A percentile compares a stretch with the other conserved stretches of the same genome.
These are phyloP conservation scores for Nezara viridula DNA, from an alignment of 2,888 invertebrate species.

Conservation along the genomic window DNA sequence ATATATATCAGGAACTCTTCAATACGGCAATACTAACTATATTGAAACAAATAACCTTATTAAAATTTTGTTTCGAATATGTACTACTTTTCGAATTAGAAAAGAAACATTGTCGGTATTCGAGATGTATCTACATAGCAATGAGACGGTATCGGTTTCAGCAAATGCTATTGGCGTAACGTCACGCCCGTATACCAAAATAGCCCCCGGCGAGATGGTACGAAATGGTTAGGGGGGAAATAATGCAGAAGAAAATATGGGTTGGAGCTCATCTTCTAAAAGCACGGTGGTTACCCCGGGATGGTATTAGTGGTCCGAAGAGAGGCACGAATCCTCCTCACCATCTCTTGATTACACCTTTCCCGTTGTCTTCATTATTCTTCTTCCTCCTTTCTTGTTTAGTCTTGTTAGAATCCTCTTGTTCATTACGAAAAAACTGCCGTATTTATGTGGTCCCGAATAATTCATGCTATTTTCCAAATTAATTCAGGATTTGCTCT, in stretches of 20 bases:
- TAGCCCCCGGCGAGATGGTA: background rate
- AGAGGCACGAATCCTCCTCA: background rate
- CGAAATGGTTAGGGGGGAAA: slow-evolving; percentile 4
- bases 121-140: background rate
- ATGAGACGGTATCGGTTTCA: background rate
- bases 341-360: slow-evolving; percentile 28
- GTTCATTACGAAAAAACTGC: background rate
- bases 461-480: too few species aligned
- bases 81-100: background rate
- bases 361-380: background rate
- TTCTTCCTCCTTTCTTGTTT: background rate
- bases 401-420: background rate
- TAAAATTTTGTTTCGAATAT: background rate
- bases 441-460: too few species aligned
- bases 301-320: background rate
- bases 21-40: too few species aligned
- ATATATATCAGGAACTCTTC: too few species aligned
- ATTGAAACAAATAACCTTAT: too few species aligned
- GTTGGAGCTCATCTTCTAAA: slow-evolving; percentile 10
- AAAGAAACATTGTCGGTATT: background rate
- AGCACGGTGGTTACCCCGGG: background rate
- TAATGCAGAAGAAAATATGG: background rate
- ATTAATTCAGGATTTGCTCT: too few species aligned
- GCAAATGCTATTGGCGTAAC: background rate
- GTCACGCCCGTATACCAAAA: background rate